Conservation (phyloP, 2,113 vertebrate genomes). For the Alethe diademata region DNA sequence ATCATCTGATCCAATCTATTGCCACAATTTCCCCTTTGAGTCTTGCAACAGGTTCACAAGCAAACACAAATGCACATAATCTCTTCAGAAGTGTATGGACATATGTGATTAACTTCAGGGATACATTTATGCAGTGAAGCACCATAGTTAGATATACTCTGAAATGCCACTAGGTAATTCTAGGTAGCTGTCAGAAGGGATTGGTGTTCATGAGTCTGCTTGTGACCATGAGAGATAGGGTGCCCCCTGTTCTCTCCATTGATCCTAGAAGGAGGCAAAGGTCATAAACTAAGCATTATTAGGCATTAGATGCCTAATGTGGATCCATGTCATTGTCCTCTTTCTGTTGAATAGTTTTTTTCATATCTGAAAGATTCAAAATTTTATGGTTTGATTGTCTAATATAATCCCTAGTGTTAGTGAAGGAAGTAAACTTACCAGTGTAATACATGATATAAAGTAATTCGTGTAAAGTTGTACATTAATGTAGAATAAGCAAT, state of each 20-base stretch:
- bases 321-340: not conserved
- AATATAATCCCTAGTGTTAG: not conserved
- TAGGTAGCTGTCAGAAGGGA: not conserved
- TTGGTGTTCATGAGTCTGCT: not conserved
- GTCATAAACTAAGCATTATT: not conserved
- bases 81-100: not conserved
- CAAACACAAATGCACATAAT: not conserved
- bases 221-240: not conserved
- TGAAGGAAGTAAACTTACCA: not conserved
- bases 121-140: not conserved
- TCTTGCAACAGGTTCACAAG: not conserved
- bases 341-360: not conserved
- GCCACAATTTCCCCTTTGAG: not conserved
- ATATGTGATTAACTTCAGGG: not conserved
- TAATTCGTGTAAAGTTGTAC: no score
- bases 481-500: no score
- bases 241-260: not conserved
- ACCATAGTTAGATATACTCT: not conserved
- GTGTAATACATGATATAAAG: no score
- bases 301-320: not conserved
- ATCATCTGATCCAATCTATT: not conserved
- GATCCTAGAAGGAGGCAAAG: not conserved
- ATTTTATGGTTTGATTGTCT: not conserved
- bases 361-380: not conserved
- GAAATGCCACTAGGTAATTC: not conserved